Evolutionary conservation across 2,797 vertebrate species (phyloP).

Genomic region (Enteromius treurensis): DNA sequence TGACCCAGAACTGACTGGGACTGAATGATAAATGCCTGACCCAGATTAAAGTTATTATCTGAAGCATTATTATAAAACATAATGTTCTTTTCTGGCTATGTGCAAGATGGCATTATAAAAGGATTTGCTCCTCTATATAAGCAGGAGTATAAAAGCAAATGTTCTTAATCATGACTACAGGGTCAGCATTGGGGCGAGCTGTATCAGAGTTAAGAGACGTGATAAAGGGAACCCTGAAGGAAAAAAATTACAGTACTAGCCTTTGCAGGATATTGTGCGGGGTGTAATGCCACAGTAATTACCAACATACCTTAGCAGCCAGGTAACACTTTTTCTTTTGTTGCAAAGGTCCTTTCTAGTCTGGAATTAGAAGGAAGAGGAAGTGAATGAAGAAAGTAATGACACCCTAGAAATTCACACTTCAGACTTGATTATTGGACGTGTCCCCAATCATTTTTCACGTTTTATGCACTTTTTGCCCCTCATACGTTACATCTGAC

Average conservation of each 20-base stretch:
- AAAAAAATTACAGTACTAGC: conserved; percentile 76
- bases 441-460: conserved; percentile 56
- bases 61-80: conserved; percentile 29
- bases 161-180: conserved; percentile 83
- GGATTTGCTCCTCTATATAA: conserved; percentile 20
- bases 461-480: conserved; percentile 20
- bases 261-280: conserved; percentile 75
- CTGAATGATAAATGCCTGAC: conserved; percentile 33
- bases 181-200: conserved; percentile 74
- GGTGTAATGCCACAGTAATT: conserved; percentile 82
- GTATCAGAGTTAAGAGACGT: conserved; percentile 79
- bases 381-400: conserved; percentile 52
- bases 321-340: conserved; percentile 75
- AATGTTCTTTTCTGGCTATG: conserved; percentile 18
- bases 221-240: conserved; percentile 84
- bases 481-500: not conserved
- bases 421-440: conserved; percentile 77
- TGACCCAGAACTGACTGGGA: conserved; percentile 17
- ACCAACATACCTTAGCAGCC: conserved; percentile 80
- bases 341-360: conserved; percentile 68
- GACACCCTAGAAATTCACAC: conserved; percentile 53
- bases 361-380: conserved; percentile 72
- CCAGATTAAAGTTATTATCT: conserved; percentile 41
- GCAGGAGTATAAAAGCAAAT: conserved; percentile 28
- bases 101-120: conserved; percentile 27